These are phyloP conservation scores for Sphecodes monilicornis DNA, from an alignment of 2,888 invertebrate genomes.

Conservation along the genomic window DNA sequence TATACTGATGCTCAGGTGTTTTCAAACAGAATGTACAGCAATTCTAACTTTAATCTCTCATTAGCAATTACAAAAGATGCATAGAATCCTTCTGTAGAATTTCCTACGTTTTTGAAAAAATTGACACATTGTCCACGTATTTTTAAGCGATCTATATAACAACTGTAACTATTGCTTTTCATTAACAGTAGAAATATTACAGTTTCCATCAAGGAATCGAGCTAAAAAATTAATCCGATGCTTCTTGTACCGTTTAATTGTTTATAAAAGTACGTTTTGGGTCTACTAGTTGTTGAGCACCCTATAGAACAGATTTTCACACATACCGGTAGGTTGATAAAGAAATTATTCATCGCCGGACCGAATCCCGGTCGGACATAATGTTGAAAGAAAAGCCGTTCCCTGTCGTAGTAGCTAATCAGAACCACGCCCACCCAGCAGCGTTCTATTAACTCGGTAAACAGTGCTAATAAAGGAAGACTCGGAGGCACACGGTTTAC, in stretches of 20 bases:
- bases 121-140: no score
- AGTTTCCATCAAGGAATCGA: no score
- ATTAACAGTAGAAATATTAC: no score
- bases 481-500: constrained; percentile 12
- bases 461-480: constrained; percentile 22
- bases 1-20: background rate
- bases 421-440: background rate
- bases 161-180: no score
- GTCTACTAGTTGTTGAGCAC: background rate
- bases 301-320: background rate
- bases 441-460: constrained; percentile 24
- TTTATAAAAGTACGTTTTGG: no score
- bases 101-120: no score
- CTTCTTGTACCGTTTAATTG: no score
- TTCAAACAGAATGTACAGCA: background rate
- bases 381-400: background rate
- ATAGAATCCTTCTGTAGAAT: background rate
- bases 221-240: no score
- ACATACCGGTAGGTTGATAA: background rate
- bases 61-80: no score
- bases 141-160: background rate
- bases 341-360: background rate
- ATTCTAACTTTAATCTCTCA: background rate
- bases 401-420: constrained; percentile 1
- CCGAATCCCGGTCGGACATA: background rate